phyloP scores from a whole-genome alignment of 23 tunicate species.

The Styela clava region DNA sequence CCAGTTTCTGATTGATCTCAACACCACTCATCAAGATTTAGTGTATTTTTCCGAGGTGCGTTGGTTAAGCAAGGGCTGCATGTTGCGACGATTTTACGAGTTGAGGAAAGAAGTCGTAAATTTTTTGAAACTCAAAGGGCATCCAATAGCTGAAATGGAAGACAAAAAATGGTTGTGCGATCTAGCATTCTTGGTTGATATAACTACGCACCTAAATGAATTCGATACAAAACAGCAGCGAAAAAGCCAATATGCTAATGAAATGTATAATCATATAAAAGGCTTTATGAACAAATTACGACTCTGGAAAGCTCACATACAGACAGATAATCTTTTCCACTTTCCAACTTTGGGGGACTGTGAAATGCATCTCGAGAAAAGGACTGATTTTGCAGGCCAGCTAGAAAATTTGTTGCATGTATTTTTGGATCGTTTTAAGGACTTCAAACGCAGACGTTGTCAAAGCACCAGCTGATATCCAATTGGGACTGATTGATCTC shows the following conservation, averaged over 20 bases:
- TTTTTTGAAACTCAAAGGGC: constrained; percentile 32
- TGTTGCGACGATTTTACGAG: constrained; percentile 32
- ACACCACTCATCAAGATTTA: constrained; percentile 27
- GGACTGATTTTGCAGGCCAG: constrained; percentile 33
- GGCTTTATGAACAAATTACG: constrained; percentile 35
- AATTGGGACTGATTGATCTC: constrained; percentile 44
- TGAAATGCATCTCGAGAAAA: no score
- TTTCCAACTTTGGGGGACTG: no score
- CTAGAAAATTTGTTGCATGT: constrained; percentile 33
- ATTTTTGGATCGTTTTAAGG: constrained; percentile 27
- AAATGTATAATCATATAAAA: constrained; percentile 35
- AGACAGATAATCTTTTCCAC: no score
- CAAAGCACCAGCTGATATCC: constrained; percentile 38
- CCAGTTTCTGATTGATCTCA: constrained; percentile 3
- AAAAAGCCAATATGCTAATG: constrained; percentile 30
- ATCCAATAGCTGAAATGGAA: no score
- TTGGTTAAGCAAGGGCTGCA: constrained; percentile 42
- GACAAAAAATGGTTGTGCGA: constrained; percentile 31
- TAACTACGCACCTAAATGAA: constrained; percentile 32
- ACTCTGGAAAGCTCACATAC: constrained; percentile 26
- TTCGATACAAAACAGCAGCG: constrained; percentile 29
- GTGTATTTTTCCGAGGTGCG: constrained; percentile 42
- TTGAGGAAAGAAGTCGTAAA: constrained; percentile 27
- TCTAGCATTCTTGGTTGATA: constrained; percentile 40
- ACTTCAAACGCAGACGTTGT: constrained; percentile 33